Conservation (phyloP, 1,140 invertebrate genomes). For the Drosophila arawakana region DNA sequence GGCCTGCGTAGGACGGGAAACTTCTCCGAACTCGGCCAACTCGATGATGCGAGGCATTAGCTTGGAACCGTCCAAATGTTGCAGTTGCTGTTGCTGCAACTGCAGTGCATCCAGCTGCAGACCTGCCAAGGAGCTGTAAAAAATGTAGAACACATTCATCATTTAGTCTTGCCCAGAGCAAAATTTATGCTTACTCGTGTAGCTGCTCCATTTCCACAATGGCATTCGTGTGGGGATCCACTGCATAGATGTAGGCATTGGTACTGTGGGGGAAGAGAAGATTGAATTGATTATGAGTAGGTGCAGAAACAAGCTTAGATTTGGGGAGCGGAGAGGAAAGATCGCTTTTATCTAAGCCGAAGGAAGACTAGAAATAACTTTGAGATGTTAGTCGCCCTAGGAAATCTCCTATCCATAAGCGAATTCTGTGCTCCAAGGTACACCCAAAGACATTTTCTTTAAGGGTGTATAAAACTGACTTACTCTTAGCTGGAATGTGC, state of each 20-base stretch:
- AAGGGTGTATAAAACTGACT: too few species aligned
- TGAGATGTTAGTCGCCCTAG: too few species aligned
- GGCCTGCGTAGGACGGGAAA: conserved; percentile 62
- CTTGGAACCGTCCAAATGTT: conserved; percentile 56
- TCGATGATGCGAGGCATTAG: conserved; percentile 86
- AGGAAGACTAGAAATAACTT: too few species aligned
- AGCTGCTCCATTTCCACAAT: conserved; percentile 92
- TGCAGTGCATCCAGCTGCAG: conserved; percentile 75
- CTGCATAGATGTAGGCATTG: conserved; percentile 93
- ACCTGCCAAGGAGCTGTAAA: conserved; percentile 58
- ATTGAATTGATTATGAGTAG: neutral
- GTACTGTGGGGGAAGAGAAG: conserved; percentile 86
- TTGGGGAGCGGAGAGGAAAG: too few species aligned
- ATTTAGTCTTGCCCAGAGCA: neutral
- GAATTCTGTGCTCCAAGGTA: too few species aligned
- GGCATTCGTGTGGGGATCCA: conserved; percentile 91
- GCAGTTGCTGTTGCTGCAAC: conserved; percentile 59
- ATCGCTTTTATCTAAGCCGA: too few species aligned
- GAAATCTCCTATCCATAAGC: too few species aligned
- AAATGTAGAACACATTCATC: conserved; percentile 11
- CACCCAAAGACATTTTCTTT: too few species aligned
- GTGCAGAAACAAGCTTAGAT: too few species aligned
- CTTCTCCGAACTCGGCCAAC: conserved; percentile 85
- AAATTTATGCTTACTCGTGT: conserved; percentile 87
- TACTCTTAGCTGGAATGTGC: too few species aligned